Evolutionary conservation across 2,888 invertebrate genomes (phyloP), one percentile per base, ranked within the genome.

Genomic region (Raillietiella orientalis): DNA sequence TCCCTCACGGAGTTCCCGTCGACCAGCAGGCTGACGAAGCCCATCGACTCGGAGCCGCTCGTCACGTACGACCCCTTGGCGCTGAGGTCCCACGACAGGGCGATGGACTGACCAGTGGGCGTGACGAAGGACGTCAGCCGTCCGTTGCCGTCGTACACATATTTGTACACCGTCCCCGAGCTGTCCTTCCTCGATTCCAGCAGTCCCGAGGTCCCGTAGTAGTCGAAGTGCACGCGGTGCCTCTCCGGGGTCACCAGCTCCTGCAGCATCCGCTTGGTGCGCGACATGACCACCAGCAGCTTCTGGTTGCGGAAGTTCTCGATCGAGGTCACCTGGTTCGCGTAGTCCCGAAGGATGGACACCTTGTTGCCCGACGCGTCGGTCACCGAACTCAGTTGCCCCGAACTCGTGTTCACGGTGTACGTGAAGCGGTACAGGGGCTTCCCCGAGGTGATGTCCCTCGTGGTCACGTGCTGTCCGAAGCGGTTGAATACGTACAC

Each of bases 381-480:
- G 5, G 41, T 43, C n/a, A 54, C 46, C 5, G 42, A 39, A 21
- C 43, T 43, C 21, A 54, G 38, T 28, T 43, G 43, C 41, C 90
- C 90, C 24, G 79, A 84, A 31, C 44, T 45, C 1, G 50, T 49
- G 33, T 51, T 50, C 6, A 49, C 47, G 30, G 45, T 48, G 53
- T 93, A 93, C 14, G 84, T 57, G 55, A 93, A 93, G 24, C 79
- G 74, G 47, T 87, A 90, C 43, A 82, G 59, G 4, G 71, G 71
- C 48, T 77, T 75, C 24, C 74, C 79, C n/a, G 87, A 87, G 24
- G 87, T 71, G 30, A 87, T 52, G 46, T 87, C 84, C 44, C 72
- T 74, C 3, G 90, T 90, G 14, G 71, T 69, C 14, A 77, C 70
- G 46, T 96, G 96, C 45, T 90, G 90, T 2, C 96, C 93, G 41